Base-by-base conservation (phyloP, 2,888 invertebrate genomes). In the Hypolimnas misippus region DNA sequence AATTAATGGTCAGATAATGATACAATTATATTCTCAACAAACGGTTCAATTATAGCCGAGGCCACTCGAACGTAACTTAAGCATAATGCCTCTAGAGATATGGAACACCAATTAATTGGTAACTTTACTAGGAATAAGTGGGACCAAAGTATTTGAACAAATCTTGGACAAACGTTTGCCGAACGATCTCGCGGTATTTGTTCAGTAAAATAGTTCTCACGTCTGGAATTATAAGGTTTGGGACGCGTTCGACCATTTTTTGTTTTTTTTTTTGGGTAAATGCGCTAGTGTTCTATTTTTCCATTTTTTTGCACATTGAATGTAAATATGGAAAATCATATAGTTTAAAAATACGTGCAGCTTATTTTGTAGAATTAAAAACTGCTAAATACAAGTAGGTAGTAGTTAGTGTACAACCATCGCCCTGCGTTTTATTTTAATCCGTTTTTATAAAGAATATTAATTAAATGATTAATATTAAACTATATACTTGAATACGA, bases 141-240 rank as follows among this genome's bases (percentile, higher is more conserved):
- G 40, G 38, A 33, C 14, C 52, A 50, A 63, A 40, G 51, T 46
- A 62, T 61, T 64, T 66, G 60, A 53, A 50, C 63, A 60, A 69
- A 68, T 60, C 57, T 68, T 63, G 57, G 62, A 8, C 62, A 40
- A 66, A 62, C 59, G 63, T 69, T 69, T 68, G 68, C 52, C 59
- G 62, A 66, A 60, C 60, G 60, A 56, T 55, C 51, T 51, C 59
- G 62, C 53, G 68, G 66, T 66, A 69, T 69, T 69, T 69, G 64
- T 66, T 66, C 66, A 62, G 57, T 62, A 52, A 64, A 69, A 64
- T 63, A 66, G 68, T 66, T 69, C 66, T 62, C 66, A 68, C 69
- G 58, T 62, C 53, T 55, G 58, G 68, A 66, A 69, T 69, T 64
- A 62, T 53, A 38, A 17, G 25, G 56, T 29, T 19, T 57, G 17